Evolutionary conservation across 2,797 vertebrate genomes (phyloP).

Genomic region (Enteromius radiatus): DNA sequence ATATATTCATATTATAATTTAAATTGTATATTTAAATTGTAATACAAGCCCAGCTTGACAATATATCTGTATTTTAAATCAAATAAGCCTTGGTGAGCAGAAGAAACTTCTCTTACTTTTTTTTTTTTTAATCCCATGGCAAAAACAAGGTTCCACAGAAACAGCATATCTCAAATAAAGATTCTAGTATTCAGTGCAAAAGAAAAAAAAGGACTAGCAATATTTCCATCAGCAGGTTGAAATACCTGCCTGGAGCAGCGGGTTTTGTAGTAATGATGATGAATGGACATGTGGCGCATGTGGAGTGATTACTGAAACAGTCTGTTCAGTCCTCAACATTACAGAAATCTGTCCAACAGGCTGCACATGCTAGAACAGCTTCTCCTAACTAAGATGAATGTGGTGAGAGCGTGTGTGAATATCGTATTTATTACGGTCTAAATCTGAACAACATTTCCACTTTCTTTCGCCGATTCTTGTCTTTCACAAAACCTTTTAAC

Average conservation of each 20-base stretch:
- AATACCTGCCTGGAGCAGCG: constrained; percentile 61
- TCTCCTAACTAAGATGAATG: constrained; percentile 59
- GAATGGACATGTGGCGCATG: constrained; percentile 61
- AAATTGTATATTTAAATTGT: neutral
- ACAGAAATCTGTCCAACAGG: constrained; percentile 66
- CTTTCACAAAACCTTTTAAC: constrained; percentile 14
- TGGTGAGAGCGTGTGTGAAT: constrained; percentile 45
- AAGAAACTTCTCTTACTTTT: neutral
- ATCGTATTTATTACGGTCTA: constrained; percentile 35
- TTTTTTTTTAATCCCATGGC: no score
- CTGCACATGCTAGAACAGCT: constrained; percentile 63
- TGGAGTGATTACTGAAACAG: constrained; percentile 69
- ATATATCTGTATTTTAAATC: neutral
- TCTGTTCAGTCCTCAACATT: constrained; percentile 52
- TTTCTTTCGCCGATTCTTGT: neutral
- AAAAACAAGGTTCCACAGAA: neutral
- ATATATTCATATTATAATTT: neutral
- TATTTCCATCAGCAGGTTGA: constrained; percentile 56
- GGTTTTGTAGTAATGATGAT: constrained; percentile 65
- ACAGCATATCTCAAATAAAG: neutral
- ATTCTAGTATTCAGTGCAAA: neutral
- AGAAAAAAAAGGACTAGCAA: neutral
- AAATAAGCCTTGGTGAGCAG: neutral
- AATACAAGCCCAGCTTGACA: neutral
- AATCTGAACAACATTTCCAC: constrained; percentile 18